Conservation (phyloP, 2,888 invertebrate genomes). For the Aphodius granarius region DNA sequence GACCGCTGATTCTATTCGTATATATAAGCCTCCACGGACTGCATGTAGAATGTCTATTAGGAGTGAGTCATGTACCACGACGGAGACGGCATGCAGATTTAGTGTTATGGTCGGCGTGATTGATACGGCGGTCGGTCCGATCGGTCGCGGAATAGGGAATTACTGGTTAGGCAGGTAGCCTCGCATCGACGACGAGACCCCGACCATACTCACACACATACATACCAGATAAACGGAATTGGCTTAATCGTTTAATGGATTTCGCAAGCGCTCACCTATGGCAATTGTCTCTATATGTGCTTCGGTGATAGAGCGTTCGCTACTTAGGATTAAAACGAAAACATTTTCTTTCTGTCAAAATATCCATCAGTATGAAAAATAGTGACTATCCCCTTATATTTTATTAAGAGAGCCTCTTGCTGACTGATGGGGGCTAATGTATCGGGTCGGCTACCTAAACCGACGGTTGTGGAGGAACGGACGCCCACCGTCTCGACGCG, state of each 20-base stretch:
- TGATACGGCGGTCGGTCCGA: conserved; percentile 40
- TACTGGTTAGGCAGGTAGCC: conserved; percentile 21
- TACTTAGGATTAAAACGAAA: not conserved
- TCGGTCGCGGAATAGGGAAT: conserved; percentile 17
- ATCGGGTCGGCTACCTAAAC: not conserved
- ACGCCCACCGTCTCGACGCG: conserved; percentile 32
- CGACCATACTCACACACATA: conserved; percentile 35
- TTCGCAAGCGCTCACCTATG: conserved; percentile 39
- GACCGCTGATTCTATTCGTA: not conserved
- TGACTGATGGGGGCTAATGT: conserved; percentile 9
- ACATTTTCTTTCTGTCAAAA: not conserved
- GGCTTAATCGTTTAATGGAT: conserved; percentile 48
- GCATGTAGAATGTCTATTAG: conserved; percentile 48
- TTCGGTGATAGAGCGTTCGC: not conserved
- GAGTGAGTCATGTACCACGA: conserved; percentile 45
- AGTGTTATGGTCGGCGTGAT: conserved; percentile 53
- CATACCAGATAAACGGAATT: conserved; percentile 45
- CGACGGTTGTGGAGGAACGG: not conserved
- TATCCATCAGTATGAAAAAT: not conserved
- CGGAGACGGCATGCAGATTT: conserved; percentile 49
- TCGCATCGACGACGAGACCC: conserved; percentile 24
- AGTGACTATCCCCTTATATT: not conserved
- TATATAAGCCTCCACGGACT: conserved; percentile 19
- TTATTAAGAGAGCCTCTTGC: conserved; percentile 3
- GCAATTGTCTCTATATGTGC: not conserved